Base-by-base conservation (phyloP, 1,140 invertebrate genomes). In the Vanessa atalanta region DNA sequence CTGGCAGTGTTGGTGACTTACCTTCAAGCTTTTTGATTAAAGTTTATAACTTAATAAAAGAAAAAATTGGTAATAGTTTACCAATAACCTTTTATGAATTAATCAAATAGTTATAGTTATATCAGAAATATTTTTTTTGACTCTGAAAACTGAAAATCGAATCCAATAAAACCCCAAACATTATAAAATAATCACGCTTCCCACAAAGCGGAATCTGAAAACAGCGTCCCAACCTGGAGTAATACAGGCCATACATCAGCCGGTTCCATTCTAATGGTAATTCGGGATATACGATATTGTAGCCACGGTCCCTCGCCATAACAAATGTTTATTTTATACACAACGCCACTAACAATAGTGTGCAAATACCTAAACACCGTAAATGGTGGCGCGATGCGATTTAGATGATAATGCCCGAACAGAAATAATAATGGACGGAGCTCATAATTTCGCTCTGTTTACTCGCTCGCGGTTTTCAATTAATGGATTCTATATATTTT, bases 321-420 rank as follows among this genome's bases (percentile, higher is more conserved):
- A 92, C 90, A 91, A 93, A 93, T 93, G 90, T 93, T 93, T 91
- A 93, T 93, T 91, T 93, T 93, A 93, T 93, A 93, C 91, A 91
- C 89, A 93, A 88, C 88, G 89, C 87, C 90, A 90, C 89, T 93
- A 89, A 93, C 91, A 93, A 93, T 93, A 93, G 91, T 93, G 85
- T 84, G 91, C 89, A 91, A 93, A 93, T 89, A 93, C 90, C 91
- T 93, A 91, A 89, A 90, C 90, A 87, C 78, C 83, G 83, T 89
- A 85, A 88, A 89, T 88, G 88, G 85, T 80, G 85, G 80, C 55
- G 84, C 81, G 84, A 90, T 90, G 87, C 89, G 89, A 91, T 93
- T 91, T 91, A 91, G 89, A 93, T 91, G 88, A 87, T 91, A 91
- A 91, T 90, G 84, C 88, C 73, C 66, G 61, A 61, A 66, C 79